Base-by-base conservation (phyloP, 2,888 invertebrate species). In the Agrochola lychnidis region DNA sequence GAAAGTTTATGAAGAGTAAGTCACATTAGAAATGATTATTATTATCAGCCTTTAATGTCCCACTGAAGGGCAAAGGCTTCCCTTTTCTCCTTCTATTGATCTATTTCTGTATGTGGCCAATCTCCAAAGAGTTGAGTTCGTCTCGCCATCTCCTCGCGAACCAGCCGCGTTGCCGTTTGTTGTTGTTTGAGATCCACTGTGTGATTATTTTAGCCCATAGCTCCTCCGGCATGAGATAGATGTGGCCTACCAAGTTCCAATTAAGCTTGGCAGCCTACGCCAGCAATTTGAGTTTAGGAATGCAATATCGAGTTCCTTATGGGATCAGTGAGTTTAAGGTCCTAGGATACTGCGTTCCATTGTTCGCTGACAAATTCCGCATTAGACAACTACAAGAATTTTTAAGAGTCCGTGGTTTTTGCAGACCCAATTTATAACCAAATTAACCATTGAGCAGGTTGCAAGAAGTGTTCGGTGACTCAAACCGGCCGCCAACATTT, bases 391-490 rank as follows among this genome's bases (percentile, higher is more conserved):
- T 53, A 10, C 6, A 51, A 22, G 53, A 22, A 9, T 22, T 53
- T 51, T 22, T 53, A 22, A 53, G 22, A 9, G 0, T 2, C 22
- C 48, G 16, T 51, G 6, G 19, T 19, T 51, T 53, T 53, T 53
- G 9, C 7, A 53, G 4, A 56, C 56, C n/a, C 12, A n/a, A n/a
- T 56, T 56, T 56, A 56, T 56, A n/a, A 56, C n/a, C 10, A 56
- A 12, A 56, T 56, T n/a, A 56, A 56, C 56, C 56, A n/a, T 53
- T 56, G n/a, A n/a, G 0, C 22, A 53, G 56, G 56, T 56, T 56
- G 9, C 4, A 87, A 87, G 25, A 90, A 68, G 87, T 92, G 1
- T 89, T 92, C 12, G 90, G 90, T 10, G 81, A 88, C 14, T 83
- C 88, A 0, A 84, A 90, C 9, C 79, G 88, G 45, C 83, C 85